Evolutionary conservation across 2,888 invertebrate genomes (phyloP).

Genomic region (Cataglyphis rosenhaueri): DNA sequence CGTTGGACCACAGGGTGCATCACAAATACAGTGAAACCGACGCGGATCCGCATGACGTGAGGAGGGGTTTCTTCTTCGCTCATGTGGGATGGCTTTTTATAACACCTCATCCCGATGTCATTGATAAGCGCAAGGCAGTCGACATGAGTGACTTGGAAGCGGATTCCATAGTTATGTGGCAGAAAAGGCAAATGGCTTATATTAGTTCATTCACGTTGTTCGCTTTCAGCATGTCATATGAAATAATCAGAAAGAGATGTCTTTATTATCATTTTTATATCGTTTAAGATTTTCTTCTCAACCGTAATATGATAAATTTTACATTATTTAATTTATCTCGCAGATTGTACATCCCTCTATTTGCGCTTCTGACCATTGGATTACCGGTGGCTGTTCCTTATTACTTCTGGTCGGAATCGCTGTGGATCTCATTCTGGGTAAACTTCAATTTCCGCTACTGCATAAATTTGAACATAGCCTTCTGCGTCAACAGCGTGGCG

Average conservation of each 20-base stretch:
- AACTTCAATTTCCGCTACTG: conserved; percentile 94
- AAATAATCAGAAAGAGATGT: background rate
- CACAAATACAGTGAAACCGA: conserved; percentile 96
- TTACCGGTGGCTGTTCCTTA: conserved; percentile 92
- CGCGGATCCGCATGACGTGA: conserved; percentile 94
- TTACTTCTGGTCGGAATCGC: conserved; percentile 93
- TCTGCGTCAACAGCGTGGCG: conserved; percentile 97
- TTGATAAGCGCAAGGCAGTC: conserved; percentile 89
- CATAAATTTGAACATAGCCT: conserved; percentile 95
- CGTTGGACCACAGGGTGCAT: conserved; percentile 94
- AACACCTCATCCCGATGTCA: conserved; percentile 93
- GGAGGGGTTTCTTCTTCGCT: conserved; percentile 95
- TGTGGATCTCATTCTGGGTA: conserved; percentile 93
- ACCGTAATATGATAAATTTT: conserved; percentile 2
- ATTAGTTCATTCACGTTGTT: background rate
- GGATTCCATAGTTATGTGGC: conserved; percentile 92
- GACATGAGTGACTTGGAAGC: conserved; percentile 91
- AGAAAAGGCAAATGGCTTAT: conserved; percentile 87
- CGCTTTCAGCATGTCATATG: background rate
- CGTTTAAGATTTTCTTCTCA: background rate
- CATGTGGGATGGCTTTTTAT: conserved; percentile 97
- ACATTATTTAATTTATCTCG: background rate
- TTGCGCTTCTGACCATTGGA: conserved; percentile 89
- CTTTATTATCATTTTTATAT: background rate
- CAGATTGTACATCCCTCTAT: conserved; percentile 91